Percentiles rank a stretch among this genome's conserved stretches.
These are phyloP conservation scores for Bubo scandiacus DNA, from an alignment of 2,113 vertebrate genomes.

Conservation along the genomic window DNA sequence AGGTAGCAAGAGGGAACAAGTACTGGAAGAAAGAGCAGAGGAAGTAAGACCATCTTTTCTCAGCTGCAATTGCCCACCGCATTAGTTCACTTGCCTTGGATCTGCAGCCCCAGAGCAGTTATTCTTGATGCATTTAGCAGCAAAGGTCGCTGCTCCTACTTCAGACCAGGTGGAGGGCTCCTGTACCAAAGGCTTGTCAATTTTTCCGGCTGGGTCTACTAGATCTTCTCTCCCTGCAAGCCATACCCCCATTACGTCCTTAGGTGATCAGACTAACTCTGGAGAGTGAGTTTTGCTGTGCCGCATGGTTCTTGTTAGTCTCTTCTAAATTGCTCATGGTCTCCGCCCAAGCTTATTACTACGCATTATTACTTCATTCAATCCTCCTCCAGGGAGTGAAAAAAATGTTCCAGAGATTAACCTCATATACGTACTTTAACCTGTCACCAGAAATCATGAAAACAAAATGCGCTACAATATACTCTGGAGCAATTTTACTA, in stretches of 20 bases:
- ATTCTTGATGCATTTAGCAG: accelerated
- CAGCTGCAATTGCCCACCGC: neutral
- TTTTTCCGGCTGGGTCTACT: neutral
- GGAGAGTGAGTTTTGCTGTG: neutral
- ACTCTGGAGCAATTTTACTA: neutral
- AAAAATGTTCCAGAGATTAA: constrained; percentile 30
- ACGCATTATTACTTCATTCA: constrained; percentile 30
- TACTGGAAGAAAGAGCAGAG: neutral
- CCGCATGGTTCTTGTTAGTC: neutral
- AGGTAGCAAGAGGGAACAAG: neutral
- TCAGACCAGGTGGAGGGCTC: neutral
- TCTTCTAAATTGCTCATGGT: neutral
- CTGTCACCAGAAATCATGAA: neutral
- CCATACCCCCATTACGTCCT: neutral
- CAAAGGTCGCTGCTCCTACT: neutral
- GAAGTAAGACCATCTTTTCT: neutral
- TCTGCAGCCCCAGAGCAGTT: neutral
- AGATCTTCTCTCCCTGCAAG: neutral
- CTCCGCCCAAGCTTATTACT: constrained; percentile 19
- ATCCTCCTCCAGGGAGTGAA: constrained; percentile 10
- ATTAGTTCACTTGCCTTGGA: neutral
- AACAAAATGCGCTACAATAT: neutral
- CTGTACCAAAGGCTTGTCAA: neutral
- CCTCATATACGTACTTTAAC: neutral
- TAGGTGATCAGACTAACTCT: neutral